Evolutionary conservation across 1,140 invertebrate species (phyloP), one percentile per base, ranked within the genome.

Genomic region (Tetramorium alpestre): DNA sequence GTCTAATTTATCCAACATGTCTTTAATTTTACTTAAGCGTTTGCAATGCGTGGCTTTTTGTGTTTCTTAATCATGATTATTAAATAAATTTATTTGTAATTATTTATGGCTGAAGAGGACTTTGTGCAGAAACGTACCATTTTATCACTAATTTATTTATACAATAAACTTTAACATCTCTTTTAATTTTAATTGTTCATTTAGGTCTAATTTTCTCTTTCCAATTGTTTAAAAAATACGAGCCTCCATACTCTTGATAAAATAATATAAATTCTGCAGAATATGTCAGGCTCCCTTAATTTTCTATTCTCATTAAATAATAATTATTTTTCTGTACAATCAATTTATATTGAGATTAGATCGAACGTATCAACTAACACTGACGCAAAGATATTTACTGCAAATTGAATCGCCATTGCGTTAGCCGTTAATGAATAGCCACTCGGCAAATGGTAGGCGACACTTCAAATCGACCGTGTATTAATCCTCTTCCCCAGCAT

Each of bases 351-450:
- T 10, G n/a, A 60, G 3, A 25, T 76, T 58, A 18, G 22, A 76
- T n/a, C n/a, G 8, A 13, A 3, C 22, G 13, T 3, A 44, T 25
- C 10, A 6, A 72, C 6, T 6, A 73, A 41, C 6, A 60, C 1
- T 41, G n/a, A 41, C 13, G 51, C 8, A 41, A 28, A 33, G 25
- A 69, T 49, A 69, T 69, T 49, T 69, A 69, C 13, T 75, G 13
- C 38, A 58, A 60, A 76, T 60, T 76, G 38, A 76, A 6, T 76
- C n/a, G 33, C 16, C 10, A 73, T 28, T 54, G 54, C 18, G 54
- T 76, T 76, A 60, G 22, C 13, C 54, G 54, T 75, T 75, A 58
- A 41, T 44, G 6, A 75, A 54, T 44, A 54, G 25, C n/a, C 38
- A 75, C 13, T 75, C 54, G n/a, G 5, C 25, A 41, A 58, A 25